Conservation (phyloP, 2,888 invertebrate genomes). For the Acanthoscelides obtectus region DNA sequence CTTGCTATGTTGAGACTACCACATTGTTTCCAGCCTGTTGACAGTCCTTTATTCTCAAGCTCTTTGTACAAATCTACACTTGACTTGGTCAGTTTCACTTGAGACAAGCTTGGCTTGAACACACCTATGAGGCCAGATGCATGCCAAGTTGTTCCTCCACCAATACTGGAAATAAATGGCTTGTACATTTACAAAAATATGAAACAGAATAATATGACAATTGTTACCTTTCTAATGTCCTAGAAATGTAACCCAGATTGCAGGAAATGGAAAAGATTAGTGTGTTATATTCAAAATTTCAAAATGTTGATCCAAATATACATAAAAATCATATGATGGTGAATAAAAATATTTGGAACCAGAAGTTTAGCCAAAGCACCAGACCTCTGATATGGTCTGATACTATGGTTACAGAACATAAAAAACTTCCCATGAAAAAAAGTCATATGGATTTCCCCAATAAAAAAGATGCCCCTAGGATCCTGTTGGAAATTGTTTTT, state of each 20-base stretch:
- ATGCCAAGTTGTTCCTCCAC: constrained; percentile 77
- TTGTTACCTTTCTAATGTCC: not conserved
- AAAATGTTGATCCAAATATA: too few relatives aligned
- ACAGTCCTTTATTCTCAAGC: constrained; percentile 64
- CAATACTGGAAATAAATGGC: constrained; percentile 53
- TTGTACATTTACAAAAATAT: not conserved
- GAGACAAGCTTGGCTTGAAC: constrained; percentile 77
- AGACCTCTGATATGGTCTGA: too few relatives aligned
- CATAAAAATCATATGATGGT: too few relatives aligned
- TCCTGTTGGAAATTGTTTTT: too few relatives aligned
- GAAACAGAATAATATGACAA: not conserved
- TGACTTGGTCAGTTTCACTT: constrained; percentile 75
- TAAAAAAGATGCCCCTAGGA: too few relatives aligned
- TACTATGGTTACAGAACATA: too few relatives aligned
- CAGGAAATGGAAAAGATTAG: not conserved
- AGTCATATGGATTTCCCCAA: too few relatives aligned
- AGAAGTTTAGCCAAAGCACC: too few relatives aligned
- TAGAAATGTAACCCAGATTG: not conserved
- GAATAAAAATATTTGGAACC: too few relatives aligned
- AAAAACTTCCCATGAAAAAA: too few relatives aligned
- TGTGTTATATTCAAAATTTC: too few relatives aligned
- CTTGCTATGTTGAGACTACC: constrained; percentile 84
- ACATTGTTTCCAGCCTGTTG: constrained; percentile 88
- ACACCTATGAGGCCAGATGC: constrained; percentile 78
- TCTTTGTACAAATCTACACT: constrained; percentile 72